Base-by-base conservation (phyloP, 2,113 vertebrate genomes). In the Vicugna pacos region DNA sequence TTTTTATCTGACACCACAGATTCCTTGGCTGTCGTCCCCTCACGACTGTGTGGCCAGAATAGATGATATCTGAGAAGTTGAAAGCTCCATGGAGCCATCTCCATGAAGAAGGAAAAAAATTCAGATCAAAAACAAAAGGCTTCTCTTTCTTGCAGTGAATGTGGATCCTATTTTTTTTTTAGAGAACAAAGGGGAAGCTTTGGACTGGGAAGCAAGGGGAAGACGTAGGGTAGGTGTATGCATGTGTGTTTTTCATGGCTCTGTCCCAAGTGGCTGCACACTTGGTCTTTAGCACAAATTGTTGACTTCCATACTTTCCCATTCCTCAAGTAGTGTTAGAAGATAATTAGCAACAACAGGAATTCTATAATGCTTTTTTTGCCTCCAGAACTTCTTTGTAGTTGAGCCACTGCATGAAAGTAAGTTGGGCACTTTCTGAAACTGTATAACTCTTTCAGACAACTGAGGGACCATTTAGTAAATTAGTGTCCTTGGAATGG, bases 41-140 rank as follows among this genome's bases (percentile, higher is more conserved):
- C n/a, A 67, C 38, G 80, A 56, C 75, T 50, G 26, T 91, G 81
- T 89, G 85, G 69, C 46, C 15, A 69, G 72, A 91, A 52, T 14
- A 95, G 91, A 97, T 96, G 93, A 80, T 50, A 83, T 95, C 52
- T 94, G 96, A 97, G 83, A 96, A 86, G 80, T 83, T 86, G 82
- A 94, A 93, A 96, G 73, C 64, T 64, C 75, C 60, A 9, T 10
- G 75, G 93, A 89, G 52, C 48, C 22, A 79, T 76, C 30, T 81
- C 42, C 70, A 69, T 48, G 84, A 93, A 94, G 48, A 83, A 95
- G 48, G 83, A 8, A 94, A 81, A 85, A 79, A 91, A 88, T 80
- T 79, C 38, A 80, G 54, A 69, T 65, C 52, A 9, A 19, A 92
- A 93, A 93, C 89, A 0, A 7, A 95, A 85, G 26, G 17, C 54